Base-by-base conservation (phyloP, 2,888 invertebrate species). In the Drosophila kambysellisi region DNA sequence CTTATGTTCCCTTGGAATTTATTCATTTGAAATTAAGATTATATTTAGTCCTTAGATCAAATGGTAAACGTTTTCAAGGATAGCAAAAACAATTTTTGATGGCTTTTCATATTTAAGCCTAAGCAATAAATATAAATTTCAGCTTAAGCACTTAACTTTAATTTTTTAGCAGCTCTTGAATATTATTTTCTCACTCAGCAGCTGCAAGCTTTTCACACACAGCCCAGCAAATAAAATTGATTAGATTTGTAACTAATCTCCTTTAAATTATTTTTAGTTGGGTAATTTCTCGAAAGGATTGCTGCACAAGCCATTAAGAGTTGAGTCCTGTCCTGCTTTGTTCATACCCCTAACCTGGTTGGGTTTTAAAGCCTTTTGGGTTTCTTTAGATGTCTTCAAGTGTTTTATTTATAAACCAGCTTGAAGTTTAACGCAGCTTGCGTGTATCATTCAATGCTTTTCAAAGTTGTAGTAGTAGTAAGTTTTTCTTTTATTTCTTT, bases 401-500 rank as follows among this genome's bases (percentile, higher is more conserved):
- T 20, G 29, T 30, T n/a, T 59, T 43, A 35, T 37, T 56, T 30
- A 50, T 37, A 48, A 72, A 60, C 53, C 51, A 50, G 54, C n/a
- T 48, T 41, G 48, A 25, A 46, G 58, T 57, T 43, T 58, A 50
- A 43, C 30, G 15, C 53, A 33, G 39, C 30, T 60, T 54, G 51
- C 43, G 60, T 68, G 54, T 69, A 33, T 65, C 74, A 74, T 74
- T 74, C 65, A 63, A 43, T 52, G 60, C 64, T 65, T 32, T 54
- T 58, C 30, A 60, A 77, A 80, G 46, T 78, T 77, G 79, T 59
- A 51, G 8, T 29, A 66, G 54, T 60, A 74, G 48, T 70, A 57
- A 50, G 50, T 51, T 33, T 30, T 61, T 39, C 51, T 68, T 64
- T 64, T 65, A 41, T 67, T 68, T 41, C 41, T 48, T 57, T 61